Conservation (phyloP, 2,113 vertebrate genomes). For the Gasterosteus aculeatus region DNA sequence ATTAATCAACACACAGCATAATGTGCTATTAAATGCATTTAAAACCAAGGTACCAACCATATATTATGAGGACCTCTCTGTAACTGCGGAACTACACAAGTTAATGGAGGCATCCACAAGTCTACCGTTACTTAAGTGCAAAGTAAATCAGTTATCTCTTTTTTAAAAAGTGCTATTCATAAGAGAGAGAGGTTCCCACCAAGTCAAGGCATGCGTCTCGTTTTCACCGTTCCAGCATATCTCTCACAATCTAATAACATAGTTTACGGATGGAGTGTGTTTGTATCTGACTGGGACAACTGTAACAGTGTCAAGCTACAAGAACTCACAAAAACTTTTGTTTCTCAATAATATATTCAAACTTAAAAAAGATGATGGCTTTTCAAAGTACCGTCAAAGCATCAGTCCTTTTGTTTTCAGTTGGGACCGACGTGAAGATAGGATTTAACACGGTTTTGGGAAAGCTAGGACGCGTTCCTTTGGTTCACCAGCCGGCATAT, state of each 20-base stretch:
- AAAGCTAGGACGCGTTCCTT: slow-evolving; percentile 5
- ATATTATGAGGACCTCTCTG: neutral
- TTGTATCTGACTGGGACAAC: slow-evolving; percentile 34
- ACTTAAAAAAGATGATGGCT: slow-evolving; percentile 19
- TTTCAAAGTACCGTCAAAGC: slow-evolving; percentile 18
- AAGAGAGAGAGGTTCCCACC: slow-evolving; percentile 28
- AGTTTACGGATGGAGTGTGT: slow-evolving; percentile 37
- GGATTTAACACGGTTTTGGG: slow-evolving; percentile 4
- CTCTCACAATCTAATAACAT: slow-evolving; percentile 52
- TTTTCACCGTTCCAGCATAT: slow-evolving; percentile 31
- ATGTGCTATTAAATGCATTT: slow-evolving; percentile 3
- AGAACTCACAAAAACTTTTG: slow-evolving; percentile 26
- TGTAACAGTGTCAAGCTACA: slow-evolving; percentile 38
- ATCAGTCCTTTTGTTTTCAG: slow-evolving; percentile 20
- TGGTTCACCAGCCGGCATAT: slow-evolving; percentile 88
- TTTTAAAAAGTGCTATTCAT: slow-evolving; percentile 63
- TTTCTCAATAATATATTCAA: slow-evolving; percentile 46
- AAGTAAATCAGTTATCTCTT: slow-evolving; percentile 56
- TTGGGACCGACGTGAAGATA: neutral
- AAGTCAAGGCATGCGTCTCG: slow-evolving; percentile 14
- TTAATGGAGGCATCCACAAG: slow-evolving; percentile 21
- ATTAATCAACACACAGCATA: slow-evolving; percentile 24
- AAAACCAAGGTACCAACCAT: slow-evolving; percentile 2
- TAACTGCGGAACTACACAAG: slow-evolving; percentile 9
- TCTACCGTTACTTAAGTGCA: slow-evolving; percentile 39